These are phyloP conservation scores for Sipha maydis DNA, from an alignment of 2,888 invertebrate species.

Conservation along the genomic window DNA sequence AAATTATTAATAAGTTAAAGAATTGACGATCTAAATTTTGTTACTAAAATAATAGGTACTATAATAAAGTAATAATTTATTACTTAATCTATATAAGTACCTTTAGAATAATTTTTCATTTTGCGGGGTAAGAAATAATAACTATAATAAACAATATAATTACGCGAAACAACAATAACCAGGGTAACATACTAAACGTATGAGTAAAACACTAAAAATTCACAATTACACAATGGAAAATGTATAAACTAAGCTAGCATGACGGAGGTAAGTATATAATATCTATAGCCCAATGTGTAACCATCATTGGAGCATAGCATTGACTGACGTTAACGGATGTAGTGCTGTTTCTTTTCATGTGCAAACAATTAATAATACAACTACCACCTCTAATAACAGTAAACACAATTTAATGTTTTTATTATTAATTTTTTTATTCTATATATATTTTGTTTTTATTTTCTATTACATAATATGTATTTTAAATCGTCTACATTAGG, in stretches of 20 bases:
- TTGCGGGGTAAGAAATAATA: background rate
- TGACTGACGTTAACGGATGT: slow-evolving; percentile 5
- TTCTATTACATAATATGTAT: background rate
- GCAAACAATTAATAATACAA: background rate
- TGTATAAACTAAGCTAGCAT: background rate
- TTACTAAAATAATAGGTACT: no score
- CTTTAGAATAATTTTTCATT: background rate
- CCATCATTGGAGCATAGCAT: slow-evolving; percentile 1
- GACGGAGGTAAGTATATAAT: background rate
- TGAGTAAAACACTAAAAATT: background rate
- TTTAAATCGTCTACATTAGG: background rate
- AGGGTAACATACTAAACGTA: background rate
- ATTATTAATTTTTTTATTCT: no score
- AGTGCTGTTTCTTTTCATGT: background rate
- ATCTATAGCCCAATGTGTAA: background rate
- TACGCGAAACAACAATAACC: background rate
- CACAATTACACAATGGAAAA: background rate
- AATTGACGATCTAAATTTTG: no score
- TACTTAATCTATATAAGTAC: background rate
- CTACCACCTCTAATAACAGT: background rate
- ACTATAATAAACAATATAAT: background rate
- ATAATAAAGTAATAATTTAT: background rate
- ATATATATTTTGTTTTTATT: background rate
- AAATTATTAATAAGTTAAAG: no score
- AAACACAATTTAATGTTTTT: no score